A percentile compares a stretch with the other conserved stretches of the same genome.
These are phyloP conservation scores for Nilaparvata lugens DNA, from an alignment of 1,140 invertebrate genomes.

Conservation along the genomic window DNA sequence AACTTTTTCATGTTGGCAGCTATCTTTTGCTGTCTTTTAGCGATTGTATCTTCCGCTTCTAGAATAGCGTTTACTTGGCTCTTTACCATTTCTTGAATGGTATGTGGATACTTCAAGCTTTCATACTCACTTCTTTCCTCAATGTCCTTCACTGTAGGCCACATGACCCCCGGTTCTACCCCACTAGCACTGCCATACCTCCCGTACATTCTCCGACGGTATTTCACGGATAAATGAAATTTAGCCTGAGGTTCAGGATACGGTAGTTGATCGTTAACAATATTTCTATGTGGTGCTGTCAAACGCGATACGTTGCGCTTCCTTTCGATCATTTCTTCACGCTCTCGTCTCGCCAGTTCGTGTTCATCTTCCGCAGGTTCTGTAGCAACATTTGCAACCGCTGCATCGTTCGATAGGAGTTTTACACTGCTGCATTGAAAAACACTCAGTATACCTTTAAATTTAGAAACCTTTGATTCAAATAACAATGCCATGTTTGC, in stretches of 20 bases:
- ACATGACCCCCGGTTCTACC: slow-evolving; percentile 40
- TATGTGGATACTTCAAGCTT: slow-evolving; percentile 44
- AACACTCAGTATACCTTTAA: too few species aligned
- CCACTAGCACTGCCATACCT: slow-evolving; percentile 43
- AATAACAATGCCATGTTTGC: too few species aligned
- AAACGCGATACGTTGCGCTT: slow-evolving; percentile 52
- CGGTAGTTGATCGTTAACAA: slow-evolving; percentile 40
- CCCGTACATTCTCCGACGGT: slow-evolving; percentile 46
- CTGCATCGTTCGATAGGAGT: too few species aligned
- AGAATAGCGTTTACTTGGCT: slow-evolving; percentile 33
- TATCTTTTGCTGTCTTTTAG: slow-evolving; percentile 42
- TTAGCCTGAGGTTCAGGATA: slow-evolving; percentile 36
- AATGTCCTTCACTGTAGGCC: slow-evolving; percentile 47
- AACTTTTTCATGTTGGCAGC: slow-evolving; percentile 50
- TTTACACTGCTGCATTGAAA: background rate
- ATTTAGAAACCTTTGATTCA: too few species aligned
- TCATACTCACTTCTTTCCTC: slow-evolving; percentile 48
- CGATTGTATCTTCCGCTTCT: slow-evolving; percentile 32
- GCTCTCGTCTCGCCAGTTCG: slow-evolving; percentile 22
- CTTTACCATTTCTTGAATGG: slow-evolving; percentile 49
- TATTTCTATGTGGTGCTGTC: slow-evolving; percentile 40
- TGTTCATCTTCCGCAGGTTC: background rate
- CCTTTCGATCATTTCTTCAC: slow-evolving; percentile 29
- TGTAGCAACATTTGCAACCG: background rate
- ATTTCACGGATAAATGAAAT: slow-evolving; percentile 46